phyloP scores from a whole-genome alignment of 2,797 vertebrate species.

The Eupleurogrammus muticus region DNA sequence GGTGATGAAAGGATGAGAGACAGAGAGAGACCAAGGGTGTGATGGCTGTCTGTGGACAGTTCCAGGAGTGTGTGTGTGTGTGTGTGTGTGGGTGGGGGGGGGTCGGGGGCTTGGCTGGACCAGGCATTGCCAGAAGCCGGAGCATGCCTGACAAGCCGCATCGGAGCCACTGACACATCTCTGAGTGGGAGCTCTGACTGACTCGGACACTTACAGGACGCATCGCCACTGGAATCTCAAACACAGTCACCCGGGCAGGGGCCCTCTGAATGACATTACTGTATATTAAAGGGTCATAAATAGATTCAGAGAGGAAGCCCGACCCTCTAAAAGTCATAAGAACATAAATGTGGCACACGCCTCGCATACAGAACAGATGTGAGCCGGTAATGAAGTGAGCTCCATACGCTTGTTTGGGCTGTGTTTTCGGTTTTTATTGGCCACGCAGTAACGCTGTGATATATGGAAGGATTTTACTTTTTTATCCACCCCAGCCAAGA shows the following conservation, averaged over 20 bases:
- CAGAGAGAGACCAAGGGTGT: constrained; percentile 66
- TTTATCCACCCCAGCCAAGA: not conserved
- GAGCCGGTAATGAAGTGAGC: not conserved
- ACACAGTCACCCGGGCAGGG: constrained; percentile 64
- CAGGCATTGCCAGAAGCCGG: constrained; percentile 66
- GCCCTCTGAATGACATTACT: constrained; percentile 57
- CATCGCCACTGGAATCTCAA: constrained; percentile 72
- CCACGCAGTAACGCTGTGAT: not conserved
- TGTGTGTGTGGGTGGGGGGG: no score
- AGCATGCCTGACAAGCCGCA: constrained; percentile 84
- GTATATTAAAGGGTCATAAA: constrained; percentile 39
- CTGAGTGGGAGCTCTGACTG: constrained; percentile 71
- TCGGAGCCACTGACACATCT: constrained; percentile 81
- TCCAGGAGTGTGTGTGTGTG: constrained; percentile 77
- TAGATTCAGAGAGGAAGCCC: constrained; percentile 22
- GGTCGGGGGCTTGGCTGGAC: constrained; percentile 68
- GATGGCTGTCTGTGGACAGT: constrained; percentile 78
- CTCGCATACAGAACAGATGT: not conserved
- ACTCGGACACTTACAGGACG: constrained; percentile 73
- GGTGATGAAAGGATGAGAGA: constrained; percentile 74
- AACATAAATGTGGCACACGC: not conserved
- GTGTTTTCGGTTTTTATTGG: not conserved
- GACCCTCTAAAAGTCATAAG: not conserved
- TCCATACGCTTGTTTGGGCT: not conserved
- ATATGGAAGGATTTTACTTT: not conserved